Evolutionary conservation across 2,888 invertebrate genomes (phyloP), one percentile per base, ranked within the genome.

Genomic region (Folsomia manolachei): DNA sequence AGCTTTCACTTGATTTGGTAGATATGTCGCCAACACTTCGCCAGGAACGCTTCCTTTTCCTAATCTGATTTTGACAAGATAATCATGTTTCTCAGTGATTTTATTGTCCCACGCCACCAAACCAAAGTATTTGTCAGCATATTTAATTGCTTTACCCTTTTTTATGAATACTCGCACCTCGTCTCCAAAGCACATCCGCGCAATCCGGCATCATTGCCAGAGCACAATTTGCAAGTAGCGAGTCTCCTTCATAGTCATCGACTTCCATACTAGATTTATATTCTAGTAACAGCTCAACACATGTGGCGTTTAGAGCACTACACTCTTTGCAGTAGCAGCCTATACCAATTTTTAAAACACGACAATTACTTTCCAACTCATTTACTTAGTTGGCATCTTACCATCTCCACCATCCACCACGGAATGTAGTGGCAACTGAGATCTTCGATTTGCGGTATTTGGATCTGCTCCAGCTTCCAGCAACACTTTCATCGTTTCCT

Each of bases 351-450:
- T 60, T n/a, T 21, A 25, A 18, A 64, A n/a, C n/a, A n/a, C 60
- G n/a, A n/a, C n/a, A n/a, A n/a, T n/a, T 60, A n/a, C n/a, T n/a
- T 51, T 51, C n/a, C n/a, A n/a, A n/a, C n/a, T n/a, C n/a, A n/a
- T n/a, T n/a, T n/a, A n/a, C n/a, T n/a, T 11, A 51, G 51, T 51
- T 19, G 63, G 21, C 11, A 56, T 25, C 11, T 52, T 24, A 66
- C 52, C 53, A 24, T 71, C 60, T 23, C 71, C 71, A 51, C 53
- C 71, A 25, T 71, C 71, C 53, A 67, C 51, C 23, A 67, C 71
- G 26, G 27, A 21, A 63, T 71, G 71, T 21, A 71, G 26, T n/a
- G 66, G 67, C 11, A 67, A 11, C 14, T 56, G 62, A 25, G 53
- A 56, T n/a, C 19, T 18, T 14, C 61, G 56, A 26, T 71, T 66